These are phyloP conservation scores for Aviceda subcristata DNA, from an alignment of 2,113 vertebrate species.

Conservation along the genomic window DNA sequence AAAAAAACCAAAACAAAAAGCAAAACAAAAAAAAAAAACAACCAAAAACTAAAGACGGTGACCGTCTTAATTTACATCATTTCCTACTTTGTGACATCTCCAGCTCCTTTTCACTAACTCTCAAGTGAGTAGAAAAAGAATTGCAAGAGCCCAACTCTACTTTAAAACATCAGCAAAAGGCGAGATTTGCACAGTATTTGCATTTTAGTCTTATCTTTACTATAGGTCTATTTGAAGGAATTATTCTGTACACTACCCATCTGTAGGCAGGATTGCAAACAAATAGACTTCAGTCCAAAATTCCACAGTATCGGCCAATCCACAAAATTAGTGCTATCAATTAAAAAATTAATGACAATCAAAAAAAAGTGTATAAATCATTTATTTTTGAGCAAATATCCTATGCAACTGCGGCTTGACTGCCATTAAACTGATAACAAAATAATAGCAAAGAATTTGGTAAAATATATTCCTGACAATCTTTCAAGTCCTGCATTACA, in stretches of 20 bases:
- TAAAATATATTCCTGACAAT: neutral
- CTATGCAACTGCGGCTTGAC: neutral
- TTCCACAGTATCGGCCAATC: neutral
- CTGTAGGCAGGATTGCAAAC: neutral
- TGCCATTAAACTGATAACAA: neutral
- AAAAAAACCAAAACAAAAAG: neutral
- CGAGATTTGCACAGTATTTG: neutral
- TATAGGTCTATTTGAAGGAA: neutral
- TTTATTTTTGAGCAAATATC: slow-evolving; percentile 16
- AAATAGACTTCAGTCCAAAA: neutral
- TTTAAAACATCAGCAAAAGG: neutral
- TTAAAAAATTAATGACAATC: neutral
- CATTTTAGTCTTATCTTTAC: neutral
- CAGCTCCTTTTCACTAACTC: neutral
- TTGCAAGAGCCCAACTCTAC: neutral
- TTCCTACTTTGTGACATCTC: neutral
- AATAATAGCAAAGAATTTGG: neutral
- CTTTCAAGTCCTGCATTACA: neutral
- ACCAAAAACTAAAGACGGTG: neutral
- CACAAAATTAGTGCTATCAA: neutral
- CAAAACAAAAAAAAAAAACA: no score
- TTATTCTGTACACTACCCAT: neutral
- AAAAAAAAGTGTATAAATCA: neutral
- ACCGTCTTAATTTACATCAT: neutral
- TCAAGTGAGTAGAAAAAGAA: neutral